Conservation (phyloP, 2,797 vertebrate species). For the Tadarida brasiliensis region DNA sequence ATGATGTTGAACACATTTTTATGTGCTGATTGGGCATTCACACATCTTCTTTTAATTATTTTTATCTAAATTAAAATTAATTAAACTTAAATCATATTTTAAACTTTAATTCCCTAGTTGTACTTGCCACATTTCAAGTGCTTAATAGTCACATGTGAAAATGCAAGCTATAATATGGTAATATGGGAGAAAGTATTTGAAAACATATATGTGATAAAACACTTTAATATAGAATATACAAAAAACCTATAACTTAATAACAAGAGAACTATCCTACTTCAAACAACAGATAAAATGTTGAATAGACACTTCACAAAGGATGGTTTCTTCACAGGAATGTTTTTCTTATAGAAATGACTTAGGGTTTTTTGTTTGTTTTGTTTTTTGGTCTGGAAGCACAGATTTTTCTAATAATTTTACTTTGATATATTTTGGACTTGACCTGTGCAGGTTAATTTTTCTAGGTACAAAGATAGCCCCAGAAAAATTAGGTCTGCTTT, state of each 20-base stretch:
- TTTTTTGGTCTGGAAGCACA: not conserved
- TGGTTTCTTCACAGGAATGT: not conserved
- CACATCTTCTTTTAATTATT: not conserved
- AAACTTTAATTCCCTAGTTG: not conserved
- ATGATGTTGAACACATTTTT: not conserved
- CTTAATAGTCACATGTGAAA: not conserved
- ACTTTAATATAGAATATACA: not conserved
- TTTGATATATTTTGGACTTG: not conserved
- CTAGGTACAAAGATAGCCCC: not conserved
- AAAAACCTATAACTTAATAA: not conserved
- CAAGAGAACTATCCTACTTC: not conserved
- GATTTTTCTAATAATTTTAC: slow-evolving; percentile 32
- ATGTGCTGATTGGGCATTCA: not conserved
- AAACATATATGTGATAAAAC: not conserved
- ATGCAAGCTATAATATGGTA: not conserved
- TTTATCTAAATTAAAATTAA: slow-evolving; percentile 10
- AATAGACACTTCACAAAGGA: not conserved
- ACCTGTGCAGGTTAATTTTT: not conserved
- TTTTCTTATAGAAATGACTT: not conserved
- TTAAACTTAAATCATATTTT: not conserved
- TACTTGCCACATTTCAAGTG: not conserved
- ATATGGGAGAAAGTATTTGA: not conserved
- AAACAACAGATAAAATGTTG: not conserved
- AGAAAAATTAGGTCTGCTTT: not conserved
- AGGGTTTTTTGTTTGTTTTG: not conserved